A percentile compares a stretch with the other conserved stretches of the same genome.
Conservation (phyloP, 2,888 invertebrate species). For the Polydrusus pterygomalis region DNA sequence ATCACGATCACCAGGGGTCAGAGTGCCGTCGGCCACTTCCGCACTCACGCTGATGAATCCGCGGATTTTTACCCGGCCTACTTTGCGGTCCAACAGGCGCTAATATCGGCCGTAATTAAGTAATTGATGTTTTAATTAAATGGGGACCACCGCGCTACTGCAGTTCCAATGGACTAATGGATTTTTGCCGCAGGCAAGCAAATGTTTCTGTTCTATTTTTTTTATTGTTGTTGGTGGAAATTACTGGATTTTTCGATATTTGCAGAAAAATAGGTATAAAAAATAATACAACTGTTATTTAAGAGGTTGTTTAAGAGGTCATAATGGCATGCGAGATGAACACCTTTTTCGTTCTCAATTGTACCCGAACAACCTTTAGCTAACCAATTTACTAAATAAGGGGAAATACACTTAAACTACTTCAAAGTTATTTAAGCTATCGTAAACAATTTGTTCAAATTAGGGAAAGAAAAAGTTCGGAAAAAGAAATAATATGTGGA, state of each 20-base stretch:
- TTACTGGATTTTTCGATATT: background rate
- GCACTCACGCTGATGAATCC: slow-evolving; percentile 66
- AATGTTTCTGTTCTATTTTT: background rate
- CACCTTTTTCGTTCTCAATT: no score
- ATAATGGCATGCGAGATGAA: no score
- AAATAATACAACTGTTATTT: background rate
- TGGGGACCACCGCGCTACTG: slow-evolving; percentile 19
- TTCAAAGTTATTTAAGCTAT: no score
- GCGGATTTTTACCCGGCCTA: slow-evolving; percentile 48
- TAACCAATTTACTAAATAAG: no score
- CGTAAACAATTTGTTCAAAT: no score
- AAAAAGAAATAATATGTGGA: no score
- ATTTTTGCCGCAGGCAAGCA: slow-evolving; percentile 12
- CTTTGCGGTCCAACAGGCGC: slow-evolving; percentile 23
- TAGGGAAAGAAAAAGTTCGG: no score
- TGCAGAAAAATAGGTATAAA: background rate
- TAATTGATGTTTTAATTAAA: slow-evolving; percentile 56
- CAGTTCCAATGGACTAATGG: slow-evolving; percentile 11
- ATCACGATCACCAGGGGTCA: slow-evolving; percentile 62
- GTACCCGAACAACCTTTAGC: no score
- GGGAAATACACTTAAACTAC: no score
- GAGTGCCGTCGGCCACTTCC: slow-evolving; percentile 64
- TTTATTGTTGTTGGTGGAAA: background rate
- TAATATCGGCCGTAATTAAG: slow-evolving; percentile 47
- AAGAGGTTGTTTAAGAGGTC: no score